These are phyloP conservation scores for Xanthia togata DNA, from an alignment of 2,888 invertebrate species.

Conservation along the genomic window DNA sequence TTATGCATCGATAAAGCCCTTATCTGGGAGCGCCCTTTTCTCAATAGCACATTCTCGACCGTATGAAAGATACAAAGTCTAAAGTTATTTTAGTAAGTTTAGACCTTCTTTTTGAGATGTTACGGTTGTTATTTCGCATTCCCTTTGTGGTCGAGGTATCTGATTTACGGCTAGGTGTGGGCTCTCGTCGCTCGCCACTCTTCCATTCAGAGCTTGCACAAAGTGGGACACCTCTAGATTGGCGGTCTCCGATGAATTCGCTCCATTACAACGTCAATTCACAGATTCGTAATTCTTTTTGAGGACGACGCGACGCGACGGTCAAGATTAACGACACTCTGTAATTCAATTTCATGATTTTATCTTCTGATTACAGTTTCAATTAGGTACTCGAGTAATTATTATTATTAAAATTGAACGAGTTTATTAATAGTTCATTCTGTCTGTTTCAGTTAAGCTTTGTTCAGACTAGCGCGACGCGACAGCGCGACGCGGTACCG, in stretches of 20 bases:
- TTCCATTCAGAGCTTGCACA: slow-evolving; percentile 83
- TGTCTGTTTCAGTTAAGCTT: slow-evolving; percentile 26
- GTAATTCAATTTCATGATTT: slow-evolving; percentile 51
- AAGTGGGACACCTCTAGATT: slow-evolving; percentile 83
- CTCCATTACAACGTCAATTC: slow-evolving; percentile 71
- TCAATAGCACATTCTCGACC: slow-evolving; percentile 83
- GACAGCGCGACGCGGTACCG: too few relatives aligned
- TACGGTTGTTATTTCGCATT: slow-evolving; percentile 76
- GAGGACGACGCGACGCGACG: slow-evolving; percentile 25
- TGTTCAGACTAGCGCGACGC: too few relatives aligned
- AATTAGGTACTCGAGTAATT: slow-evolving; percentile 25
- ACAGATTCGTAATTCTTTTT: slow-evolving; percentile 58
- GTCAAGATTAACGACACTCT: slow-evolving; percentile 23
- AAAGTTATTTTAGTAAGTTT: slow-evolving; percentile 67
- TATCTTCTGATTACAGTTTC: slow-evolving; percentile 26
- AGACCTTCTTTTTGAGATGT: slow-evolving; percentile 69
- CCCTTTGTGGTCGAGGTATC: slow-evolving; percentile 71
- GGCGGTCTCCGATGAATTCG: slow-evolving; percentile 75
- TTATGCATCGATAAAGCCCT: slow-evolving; percentile 88
- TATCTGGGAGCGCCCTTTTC: slow-evolving; percentile 85
- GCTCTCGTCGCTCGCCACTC: slow-evolving; percentile 77
- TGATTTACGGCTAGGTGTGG: slow-evolving; percentile 85
- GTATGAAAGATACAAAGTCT: slow-evolving; percentile 78
- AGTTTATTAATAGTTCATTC: slow-evolving; percentile 23
- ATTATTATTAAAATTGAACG: slow-evolving; percentile 11